Percentiles rank a stretch among this genome's conserved stretches.
phyloP scores from a whole-genome alignment of 2,113 vertebrate genomes.

The Pterocles burchelli region DNA sequence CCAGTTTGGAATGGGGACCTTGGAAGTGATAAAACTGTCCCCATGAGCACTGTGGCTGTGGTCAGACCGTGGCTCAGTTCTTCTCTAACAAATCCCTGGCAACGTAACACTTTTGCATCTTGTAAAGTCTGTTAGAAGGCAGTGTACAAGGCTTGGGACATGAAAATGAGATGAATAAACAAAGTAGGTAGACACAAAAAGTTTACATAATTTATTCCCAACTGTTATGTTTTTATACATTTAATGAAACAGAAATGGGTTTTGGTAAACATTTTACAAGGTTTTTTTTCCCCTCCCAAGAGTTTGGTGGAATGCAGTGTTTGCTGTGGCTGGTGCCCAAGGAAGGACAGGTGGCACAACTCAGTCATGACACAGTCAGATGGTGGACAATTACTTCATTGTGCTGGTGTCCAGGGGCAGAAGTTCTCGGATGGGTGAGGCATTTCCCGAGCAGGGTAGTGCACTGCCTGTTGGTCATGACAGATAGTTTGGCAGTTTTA shows the following conservation, averaged over 20 bases:
- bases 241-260: neutral
- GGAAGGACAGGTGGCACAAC: neutral
- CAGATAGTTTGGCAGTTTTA: slow-evolving; percentile 36
- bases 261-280: neutral
- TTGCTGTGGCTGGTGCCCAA: neutral
- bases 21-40: neutral
- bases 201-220: neutral
- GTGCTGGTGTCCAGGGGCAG: neutral
- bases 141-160: neutral
- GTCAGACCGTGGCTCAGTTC: neutral
- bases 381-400: neutral
- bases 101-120: neutral
- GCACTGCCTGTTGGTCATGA: neutral
- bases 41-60: neutral
- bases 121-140: neutral
- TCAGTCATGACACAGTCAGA: neutral
- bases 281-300: neutral
- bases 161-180: fast-evolving
- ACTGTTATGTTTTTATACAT: neutral
- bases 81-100: neutral
- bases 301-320: neutral
- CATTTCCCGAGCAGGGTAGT: neutral
- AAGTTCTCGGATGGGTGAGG: neutral
- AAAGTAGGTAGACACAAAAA: neutral
- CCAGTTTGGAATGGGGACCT: neutral